phyloP scores from a whole-genome alignment of 2,113 vertebrate species.

The Eudorcas thomsonii region DNA sequence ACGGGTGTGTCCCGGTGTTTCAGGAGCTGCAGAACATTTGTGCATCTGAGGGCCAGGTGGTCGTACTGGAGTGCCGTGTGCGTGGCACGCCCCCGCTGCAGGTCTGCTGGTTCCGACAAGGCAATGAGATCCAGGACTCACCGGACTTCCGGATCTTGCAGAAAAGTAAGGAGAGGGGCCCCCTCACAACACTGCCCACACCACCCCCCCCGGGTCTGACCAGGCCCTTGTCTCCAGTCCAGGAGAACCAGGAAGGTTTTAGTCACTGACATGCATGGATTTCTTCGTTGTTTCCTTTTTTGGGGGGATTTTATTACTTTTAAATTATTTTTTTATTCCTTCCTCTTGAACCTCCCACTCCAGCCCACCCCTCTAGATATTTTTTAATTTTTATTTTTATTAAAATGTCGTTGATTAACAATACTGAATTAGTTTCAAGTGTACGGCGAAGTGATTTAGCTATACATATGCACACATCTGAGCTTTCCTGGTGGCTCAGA shows the following conservation, averaged over 20 bases:
- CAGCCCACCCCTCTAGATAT: background rate
- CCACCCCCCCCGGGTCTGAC: background rate
- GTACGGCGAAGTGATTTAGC: background rate
- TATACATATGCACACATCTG: background rate
- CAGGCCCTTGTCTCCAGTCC: background rate
- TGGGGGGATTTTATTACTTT: background rate
- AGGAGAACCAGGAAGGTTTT: background rate
- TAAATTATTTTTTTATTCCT: background rate
- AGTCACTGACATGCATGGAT: background rate
- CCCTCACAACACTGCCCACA: background rate
- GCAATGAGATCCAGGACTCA: constrained; percentile 93
- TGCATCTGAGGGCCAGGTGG: constrained; percentile 93
- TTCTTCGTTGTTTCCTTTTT: background rate
- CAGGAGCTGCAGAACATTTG: constrained; percentile 91
- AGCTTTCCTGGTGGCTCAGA: background rate
- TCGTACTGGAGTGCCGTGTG: constrained; percentile 95
- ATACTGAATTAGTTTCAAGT: background rate
- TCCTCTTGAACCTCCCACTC: background rate
- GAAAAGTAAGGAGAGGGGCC: constrained; percentile 88
- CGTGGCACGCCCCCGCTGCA: constrained; percentile 88
- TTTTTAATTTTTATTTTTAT: background rate
- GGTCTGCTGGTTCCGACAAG: constrained; percentile 93
- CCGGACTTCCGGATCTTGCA: constrained; percentile 97
- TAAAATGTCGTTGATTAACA: background rate
- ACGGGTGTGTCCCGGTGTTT: constrained; percentile 21